Conservation (phyloP, 2,797 vertebrate species). For the Tapirus indicus region DNA sequence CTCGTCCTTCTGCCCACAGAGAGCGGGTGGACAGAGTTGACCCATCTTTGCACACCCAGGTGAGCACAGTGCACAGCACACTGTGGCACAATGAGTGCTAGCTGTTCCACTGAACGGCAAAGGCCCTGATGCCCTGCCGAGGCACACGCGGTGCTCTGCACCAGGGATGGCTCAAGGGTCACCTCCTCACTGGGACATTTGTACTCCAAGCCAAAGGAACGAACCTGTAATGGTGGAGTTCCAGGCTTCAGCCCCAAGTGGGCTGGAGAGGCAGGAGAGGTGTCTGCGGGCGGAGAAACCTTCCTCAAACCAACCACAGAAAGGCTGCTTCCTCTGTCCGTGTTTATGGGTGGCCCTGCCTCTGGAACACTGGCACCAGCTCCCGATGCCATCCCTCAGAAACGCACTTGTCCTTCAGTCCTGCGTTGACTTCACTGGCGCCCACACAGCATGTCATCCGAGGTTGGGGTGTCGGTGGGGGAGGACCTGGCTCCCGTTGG, state of each 20-base stretch:
- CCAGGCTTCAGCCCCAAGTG: background rate
- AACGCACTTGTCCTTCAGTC: background rate
- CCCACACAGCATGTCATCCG: background rate
- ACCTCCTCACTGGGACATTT: background rate
- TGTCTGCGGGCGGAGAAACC: background rate
- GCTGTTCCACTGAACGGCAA: background rate
- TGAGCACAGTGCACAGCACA: rapidly evolving
- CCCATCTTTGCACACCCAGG: background rate
- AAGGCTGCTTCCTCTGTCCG: slow-evolving; percentile 19
- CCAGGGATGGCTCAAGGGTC: background rate
- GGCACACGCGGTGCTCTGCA: background rate
- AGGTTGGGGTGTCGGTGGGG: background rate
- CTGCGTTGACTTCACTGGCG: background rate
- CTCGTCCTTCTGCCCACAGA: background rate
- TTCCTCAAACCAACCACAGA: background rate
- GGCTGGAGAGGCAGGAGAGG: slow-evolving; percentile 1
- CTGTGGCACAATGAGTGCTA: background rate
- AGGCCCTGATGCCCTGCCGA: background rate
- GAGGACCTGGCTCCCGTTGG: background rate
- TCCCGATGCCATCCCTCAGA: background rate
- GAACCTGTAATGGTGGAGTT: background rate
- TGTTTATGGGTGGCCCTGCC: background rate
- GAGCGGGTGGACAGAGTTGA: background rate
- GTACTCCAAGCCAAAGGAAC: background rate
- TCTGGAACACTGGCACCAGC: background rate